phyloP scores from a whole-genome alignment of 2,797 vertebrate species.

The Petrocephalus schoutedeni region DNA sequence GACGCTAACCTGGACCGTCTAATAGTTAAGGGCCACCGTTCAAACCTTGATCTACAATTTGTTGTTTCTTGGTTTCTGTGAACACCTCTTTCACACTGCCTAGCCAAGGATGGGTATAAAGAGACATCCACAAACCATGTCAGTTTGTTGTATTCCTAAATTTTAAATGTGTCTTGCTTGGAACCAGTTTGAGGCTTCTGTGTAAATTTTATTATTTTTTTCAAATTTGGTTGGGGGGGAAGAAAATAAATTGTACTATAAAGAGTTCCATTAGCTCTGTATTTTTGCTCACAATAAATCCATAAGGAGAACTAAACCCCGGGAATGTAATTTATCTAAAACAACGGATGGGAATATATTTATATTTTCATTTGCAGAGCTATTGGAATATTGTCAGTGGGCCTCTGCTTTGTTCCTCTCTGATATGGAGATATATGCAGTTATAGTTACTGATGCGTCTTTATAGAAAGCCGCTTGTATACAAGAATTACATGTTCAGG shows the following conservation, averaged over 20 bases:
- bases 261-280: conserved; percentile 19
- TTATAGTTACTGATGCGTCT: not conserved
- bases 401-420: not conserved
- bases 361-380: conserved; percentile 17
- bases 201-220: conserved; percentile 6
- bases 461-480: not conserved
- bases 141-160: not conserved
- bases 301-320: conserved; percentile 20
- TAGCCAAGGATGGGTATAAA: not conserved
- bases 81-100: not conserved
- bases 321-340: conserved; percentile 21
- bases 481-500: not conserved
- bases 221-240: not conserved
- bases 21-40: conserved; percentile 21
- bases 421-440: conserved; percentile 8
- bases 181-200: not conserved
- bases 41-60: conserved; percentile 12
- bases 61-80: not conserved
- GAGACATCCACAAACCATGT: not conserved
- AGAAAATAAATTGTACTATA: conserved; percentile 14
- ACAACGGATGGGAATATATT: conserved; percentile 5
- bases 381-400: conserved; percentile 21
- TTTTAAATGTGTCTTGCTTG: not conserved
- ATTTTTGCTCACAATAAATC: conserved; percentile 17
- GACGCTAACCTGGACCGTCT: conserved; percentile 20